Base-by-base conservation (phyloP, 53 echinoderm and acorn worm genomes). In the Hippasteria phrygiana region DNA sequence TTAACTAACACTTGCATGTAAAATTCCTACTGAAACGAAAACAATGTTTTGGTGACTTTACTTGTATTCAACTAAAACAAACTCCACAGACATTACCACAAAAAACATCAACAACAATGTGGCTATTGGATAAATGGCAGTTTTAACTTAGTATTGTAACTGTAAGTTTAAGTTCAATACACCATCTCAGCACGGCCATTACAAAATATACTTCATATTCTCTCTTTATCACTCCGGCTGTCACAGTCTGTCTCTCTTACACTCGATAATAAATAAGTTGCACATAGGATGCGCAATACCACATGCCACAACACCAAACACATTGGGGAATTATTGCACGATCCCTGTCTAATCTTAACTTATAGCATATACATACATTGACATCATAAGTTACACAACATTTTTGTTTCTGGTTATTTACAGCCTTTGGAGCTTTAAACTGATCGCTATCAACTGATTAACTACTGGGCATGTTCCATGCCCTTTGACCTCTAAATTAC, bases 261-360 rank as follows among this genome's bases (percentile, higher is more conserved):
- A 59, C n/a, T n/a, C n/a, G 29, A 22, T 41, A 79, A 79, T 85
- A 85, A 85, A 85, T 85, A 85, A 85, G 85, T 85, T 81, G 50
- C 53, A 51, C 85, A 65, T 33, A 66, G 46, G 24, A 71, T 69
- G 85, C 64, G 70, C 53, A 55, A 31, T 45, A 90, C 74, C 41
- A 81, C 80, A 81, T 82, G 82, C 74, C 72, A 90, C 82, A 82
- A 74, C 90, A 90, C 90, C 81, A 46, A 75, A 75, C 47, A 13
- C 26, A 75, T 10, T 7, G 65, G 74, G 37, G 39, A 90, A 33
- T 81, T 90, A 90, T 90, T 90, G 90, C 90, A 90, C 90, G 24
- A 62, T 80, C 80, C 90, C 90, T 82, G 78, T 47, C 90, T 63
- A 79, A 69, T 43, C 8, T 53, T 43, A 78, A 89, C 71, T 64